These are phyloP conservation scores for Dicrurus megarhynchus DNA, from an alignment of 2,113 vertebrate species.

Conservation along the genomic window DNA sequence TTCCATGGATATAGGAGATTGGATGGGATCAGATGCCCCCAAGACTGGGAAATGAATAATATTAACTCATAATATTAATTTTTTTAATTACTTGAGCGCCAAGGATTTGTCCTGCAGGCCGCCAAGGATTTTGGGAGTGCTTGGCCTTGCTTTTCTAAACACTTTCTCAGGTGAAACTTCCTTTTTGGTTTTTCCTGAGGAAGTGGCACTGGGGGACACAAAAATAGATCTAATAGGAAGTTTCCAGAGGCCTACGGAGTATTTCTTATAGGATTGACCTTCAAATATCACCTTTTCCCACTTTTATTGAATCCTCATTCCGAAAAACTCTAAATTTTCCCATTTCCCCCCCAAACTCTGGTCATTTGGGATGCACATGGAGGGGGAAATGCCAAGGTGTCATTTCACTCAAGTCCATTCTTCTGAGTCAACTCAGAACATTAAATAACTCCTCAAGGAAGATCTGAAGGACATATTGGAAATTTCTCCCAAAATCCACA, in stretches of 20 bases:
- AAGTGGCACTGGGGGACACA: not conserved
- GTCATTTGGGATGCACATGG: not conserved
- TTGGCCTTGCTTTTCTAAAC: not conserved
- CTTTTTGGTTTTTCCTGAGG: not conserved
- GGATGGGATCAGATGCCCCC: not conserved
- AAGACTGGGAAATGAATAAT: not conserved
- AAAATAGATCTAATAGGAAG: not conserved
- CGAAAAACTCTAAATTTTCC: not conserved
- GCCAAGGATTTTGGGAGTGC: not conserved
- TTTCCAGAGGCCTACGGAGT: accelerated
- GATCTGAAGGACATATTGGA: not conserved
- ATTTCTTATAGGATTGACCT: not conserved
- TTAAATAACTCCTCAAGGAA: not conserved
- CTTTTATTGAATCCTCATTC: not conserved
- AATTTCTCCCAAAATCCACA: not conserved
- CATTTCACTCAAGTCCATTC: too few species aligned
- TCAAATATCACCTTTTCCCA: accelerated
- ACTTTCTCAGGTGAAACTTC: not conserved
- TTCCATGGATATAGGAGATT: not conserved
- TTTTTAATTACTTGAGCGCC: not conserved
- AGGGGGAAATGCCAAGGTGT: not conserved
- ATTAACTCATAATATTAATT: not conserved
- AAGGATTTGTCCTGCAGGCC: not conserved
- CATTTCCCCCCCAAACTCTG: not conserved
- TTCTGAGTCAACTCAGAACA: not conserved